Conservation (phyloP, 2,888 invertebrate species). For the Hirudinaria manillensis region DNA sequence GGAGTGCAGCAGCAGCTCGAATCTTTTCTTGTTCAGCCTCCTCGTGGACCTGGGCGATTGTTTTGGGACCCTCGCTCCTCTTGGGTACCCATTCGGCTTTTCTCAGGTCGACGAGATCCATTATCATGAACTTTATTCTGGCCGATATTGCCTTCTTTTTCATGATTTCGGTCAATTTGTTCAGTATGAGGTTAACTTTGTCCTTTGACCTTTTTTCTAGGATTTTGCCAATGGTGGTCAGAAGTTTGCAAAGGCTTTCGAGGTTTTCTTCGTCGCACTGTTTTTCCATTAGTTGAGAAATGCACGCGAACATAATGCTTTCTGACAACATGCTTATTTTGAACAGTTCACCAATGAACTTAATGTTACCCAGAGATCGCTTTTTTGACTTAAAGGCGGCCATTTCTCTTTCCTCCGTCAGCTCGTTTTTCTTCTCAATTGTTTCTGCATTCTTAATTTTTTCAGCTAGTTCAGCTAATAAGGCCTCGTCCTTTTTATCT, state of each 20-base stretch:
- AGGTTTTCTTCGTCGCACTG: constrained; percentile 76
- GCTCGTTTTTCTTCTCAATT: constrained; percentile 35
- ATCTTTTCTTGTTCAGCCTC: constrained; percentile 72
- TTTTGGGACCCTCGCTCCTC: constrained; percentile 82
- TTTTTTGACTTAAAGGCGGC: constrained; percentile 34
- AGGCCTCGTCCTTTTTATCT: constrained; percentile 67
- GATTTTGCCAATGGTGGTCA: constrained; percentile 83
- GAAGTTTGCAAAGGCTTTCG: constrained; percentile 83
- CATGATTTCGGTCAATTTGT: constrained; percentile 61
- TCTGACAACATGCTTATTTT: constrained; percentile 81
- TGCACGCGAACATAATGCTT: constrained; percentile 80
- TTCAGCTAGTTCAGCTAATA: constrained; percentile 42
- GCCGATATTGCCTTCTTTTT: constrained; percentile 58
- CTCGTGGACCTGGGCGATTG: constrained; percentile 85
- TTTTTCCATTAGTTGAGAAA: constrained; percentile 69
- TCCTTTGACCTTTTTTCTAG: constrained; percentile 58
- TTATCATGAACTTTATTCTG: constrained; percentile 67
- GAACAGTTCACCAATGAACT: constrained; percentile 76
- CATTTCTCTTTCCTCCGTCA: constrained; percentile 31
- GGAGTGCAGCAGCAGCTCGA: neutral
- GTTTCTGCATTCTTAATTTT: too few species aligned
- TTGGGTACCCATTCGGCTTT: constrained; percentile 73
- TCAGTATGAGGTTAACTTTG: too few species aligned
- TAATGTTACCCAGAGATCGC: constrained; percentile 39
- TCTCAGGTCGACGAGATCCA: constrained; percentile 83